Evolutionary conservation across 2,888 invertebrate species (phyloP), one percentile per base, ranked within the genome.

Genomic region (Calameuta pallipes): DNA sequence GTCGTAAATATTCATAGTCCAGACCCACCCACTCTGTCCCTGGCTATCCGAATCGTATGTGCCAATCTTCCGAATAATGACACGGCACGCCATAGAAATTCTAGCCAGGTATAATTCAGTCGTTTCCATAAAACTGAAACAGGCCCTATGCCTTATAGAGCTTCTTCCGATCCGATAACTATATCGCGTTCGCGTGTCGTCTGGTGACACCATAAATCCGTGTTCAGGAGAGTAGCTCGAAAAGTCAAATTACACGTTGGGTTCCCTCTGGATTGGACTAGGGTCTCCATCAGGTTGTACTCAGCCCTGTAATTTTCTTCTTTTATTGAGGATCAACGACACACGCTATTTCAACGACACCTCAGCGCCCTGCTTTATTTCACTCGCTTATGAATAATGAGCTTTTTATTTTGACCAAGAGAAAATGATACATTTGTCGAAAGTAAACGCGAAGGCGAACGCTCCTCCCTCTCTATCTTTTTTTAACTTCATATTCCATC

Each of bases 121-220:
- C 56, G 9, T 56, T 56, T 56, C 56, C 56, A 56, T 56, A 56
- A 23, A 56, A 1, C 56, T 9, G 23, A 56, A 56, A 56, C 15
- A 15, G 41, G 41, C 41, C 15, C 41, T 15, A 15, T 15, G 70
- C 70, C n/a, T 30, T 13, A 6, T 33, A 70, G 70, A 30, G 71
- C 71, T 34, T 71, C 31, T 71, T 13, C 12, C 31, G 34, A 31
- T 31, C 15, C 71, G 12, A 71, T 71, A 71, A 83, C 83, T 87
- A 86, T 83, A 84, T 85, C 79, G 84, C 80, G 75, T 80, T 85
- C 75, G 83, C 86, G 85, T 86, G 85, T 82, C 82, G 76, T 75
- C 79, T 74, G 81, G 83, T 85, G 84, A 85, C 87, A 87, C 75
- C 79, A 78, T 78, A 35, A 83, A 85, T 80, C 84, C 80, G 75